phyloP scores from a whole-genome alignment of 2,888 invertebrate genomes.

The Drosophila formosana region DNA sequence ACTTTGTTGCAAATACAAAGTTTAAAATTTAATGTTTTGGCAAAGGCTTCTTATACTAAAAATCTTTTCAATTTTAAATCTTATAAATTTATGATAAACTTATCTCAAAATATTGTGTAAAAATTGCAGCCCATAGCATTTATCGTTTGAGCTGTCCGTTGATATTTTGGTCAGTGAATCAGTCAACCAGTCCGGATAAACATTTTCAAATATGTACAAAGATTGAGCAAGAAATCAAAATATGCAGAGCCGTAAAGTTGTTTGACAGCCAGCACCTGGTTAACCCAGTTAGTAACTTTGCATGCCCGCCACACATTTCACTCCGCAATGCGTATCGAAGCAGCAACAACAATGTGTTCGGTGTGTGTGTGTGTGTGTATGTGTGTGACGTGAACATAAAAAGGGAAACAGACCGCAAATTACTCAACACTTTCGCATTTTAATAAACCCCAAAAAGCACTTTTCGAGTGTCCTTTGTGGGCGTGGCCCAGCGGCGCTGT shows the following conservation, averaged over 20 bases:
- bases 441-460: slow-evolving; percentile 52
- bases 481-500: slow-evolving; percentile 30
- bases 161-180: too few species aligned
- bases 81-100: too few species aligned
- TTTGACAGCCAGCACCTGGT: background rate
- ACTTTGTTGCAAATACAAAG: too few species aligned
- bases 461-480: slow-evolving; percentile 29
- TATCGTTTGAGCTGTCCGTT: too few species aligned
- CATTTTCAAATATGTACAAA: too few species aligned
- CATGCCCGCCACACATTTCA: background rate
- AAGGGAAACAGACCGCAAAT: slow-evolving; percentile 48
- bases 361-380: background rate
- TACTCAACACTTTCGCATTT: slow-evolving; percentile 60
- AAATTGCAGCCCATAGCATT: too few species aligned
- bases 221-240: too few species aligned
- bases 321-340: background rate
- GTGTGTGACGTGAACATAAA: background rate
- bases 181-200: too few species aligned
- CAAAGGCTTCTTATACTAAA: too few species aligned
- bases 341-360: background rate
- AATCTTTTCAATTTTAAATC: too few species aligned
- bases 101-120: too few species aligned
- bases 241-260: background rate
- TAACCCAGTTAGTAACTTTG: background rate
- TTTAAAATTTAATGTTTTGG: too few species aligned